These are phyloP conservation scores for Cepaea nemoralis DNA, from an alignment of 1,140 invertebrate genomes.

Conservation along the genomic window DNA sequence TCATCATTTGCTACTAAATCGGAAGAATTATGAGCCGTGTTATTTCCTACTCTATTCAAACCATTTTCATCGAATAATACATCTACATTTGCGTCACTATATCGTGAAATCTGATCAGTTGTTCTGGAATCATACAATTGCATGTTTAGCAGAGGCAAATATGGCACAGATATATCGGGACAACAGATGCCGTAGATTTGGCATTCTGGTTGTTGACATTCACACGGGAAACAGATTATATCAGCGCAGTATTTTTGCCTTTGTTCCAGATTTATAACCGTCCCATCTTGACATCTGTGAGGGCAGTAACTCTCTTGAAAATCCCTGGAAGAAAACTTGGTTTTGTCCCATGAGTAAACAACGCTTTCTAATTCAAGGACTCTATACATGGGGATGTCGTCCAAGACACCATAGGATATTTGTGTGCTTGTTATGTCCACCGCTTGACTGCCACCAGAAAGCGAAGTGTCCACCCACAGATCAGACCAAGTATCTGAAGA, in stretches of 20 bases:
- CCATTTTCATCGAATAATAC: background rate
- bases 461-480: too few relatives aligned
- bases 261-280: background rate
- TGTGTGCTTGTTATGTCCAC: too few relatives aligned
- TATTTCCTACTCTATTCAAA: background rate
- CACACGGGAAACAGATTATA: background rate
- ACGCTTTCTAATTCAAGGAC: too few relatives aligned
- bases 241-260: background rate
- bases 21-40: too few relatives aligned
- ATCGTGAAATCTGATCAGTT: background rate
- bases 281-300: background rate
- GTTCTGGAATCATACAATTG: background rate
- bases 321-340: background rate
- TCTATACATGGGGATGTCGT: too few relatives aligned
- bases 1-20: too few relatives aligned
- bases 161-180: conserved; percentile 9
- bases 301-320: conserved; percentile 18
- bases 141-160: background rate
- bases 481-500: too few relatives aligned
- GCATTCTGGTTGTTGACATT: background rate
- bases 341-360: conserved; percentile 13
- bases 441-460: too few relatives aligned
- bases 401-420: too few relatives aligned
- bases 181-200: conserved; percentile 15
- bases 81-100: background rate